Evolutionary conservation across 1,140 invertebrate species (phyloP), one percentile per base, ranked within the genome.

Genomic region (Ceratina australensis): DNA sequence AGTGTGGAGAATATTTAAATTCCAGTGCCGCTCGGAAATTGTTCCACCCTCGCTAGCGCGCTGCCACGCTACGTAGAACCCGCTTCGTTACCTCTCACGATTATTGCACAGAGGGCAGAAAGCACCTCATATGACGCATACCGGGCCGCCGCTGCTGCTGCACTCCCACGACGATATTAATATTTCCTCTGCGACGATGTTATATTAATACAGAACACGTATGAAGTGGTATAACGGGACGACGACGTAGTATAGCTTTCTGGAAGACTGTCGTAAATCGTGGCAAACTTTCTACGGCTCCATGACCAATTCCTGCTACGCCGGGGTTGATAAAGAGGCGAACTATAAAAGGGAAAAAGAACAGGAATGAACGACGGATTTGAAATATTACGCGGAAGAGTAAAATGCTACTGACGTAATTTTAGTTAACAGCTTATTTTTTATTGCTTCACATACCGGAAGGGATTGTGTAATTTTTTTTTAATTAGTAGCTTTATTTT

Each of bases 121-220:
- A 80, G 69, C 63, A 13, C 72, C 78, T 86, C 83, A 84, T 86
- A 87, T 84, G 82, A 61, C 68, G 80, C 87, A 87, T 88, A 80
- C 85, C 86, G 50, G 33, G 3, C 33, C 47, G 66, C 54, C 10
- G 72, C 33, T 52, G 66, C 54, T 13, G 72, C 50, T 80, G 64
- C 59, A 71, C 78, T 86, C 75, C 72, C 74, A 57, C 73, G 71
- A 81, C 80, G 82, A 82, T 86, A 86, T 87, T 86, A 86, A 86
- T 85, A 87, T 88, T 73, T 77, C 81, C 75, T 42, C 33, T 78
- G 64, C 74, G 71, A 72, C 69, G 74, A 85, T 86, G 84, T 85
- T 80, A 80, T 80, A 82, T 83, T 83, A 83, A 83, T 83, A 67
- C 57, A 54, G 60, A 33, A n/a, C 64, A n/a, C 56, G 26, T 60